Conservation (phyloP, 2,113 vertebrate species). For the Otis tarda region DNA sequence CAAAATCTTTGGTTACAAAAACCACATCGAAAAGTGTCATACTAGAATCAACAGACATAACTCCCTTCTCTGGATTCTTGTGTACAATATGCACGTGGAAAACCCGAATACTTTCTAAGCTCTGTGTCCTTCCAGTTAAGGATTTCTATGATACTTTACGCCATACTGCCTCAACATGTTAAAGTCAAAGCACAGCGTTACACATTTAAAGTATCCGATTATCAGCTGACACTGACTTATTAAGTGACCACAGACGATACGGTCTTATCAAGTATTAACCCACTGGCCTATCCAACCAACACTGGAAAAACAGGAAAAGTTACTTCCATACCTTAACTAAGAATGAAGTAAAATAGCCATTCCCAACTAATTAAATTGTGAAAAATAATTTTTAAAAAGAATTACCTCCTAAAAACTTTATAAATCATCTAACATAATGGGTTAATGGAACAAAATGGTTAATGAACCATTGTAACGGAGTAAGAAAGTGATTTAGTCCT, state of each 20-base stretch:
- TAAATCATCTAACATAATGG: neutral
- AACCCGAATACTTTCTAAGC: neutral
- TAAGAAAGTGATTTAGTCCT: neutral
- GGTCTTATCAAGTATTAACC: neutral
- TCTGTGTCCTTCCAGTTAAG: neutral
- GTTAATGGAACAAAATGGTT: neutral
- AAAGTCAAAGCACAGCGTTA: neutral
- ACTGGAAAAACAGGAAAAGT: neutral
- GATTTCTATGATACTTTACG: neutral
- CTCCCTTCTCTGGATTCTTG: neutral
- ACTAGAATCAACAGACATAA: neutral
- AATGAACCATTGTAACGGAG: neutral
- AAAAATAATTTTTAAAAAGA: neutral
- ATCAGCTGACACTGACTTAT: neutral
- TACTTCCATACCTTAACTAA: neutral
- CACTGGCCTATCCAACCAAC: neutral
- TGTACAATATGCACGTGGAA: neutral
- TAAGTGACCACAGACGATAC: neutral
- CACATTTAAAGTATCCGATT: neutral
- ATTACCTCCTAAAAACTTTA: neutral
- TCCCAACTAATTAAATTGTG: neutral
- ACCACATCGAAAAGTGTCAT: neutral
- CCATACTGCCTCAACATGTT: neutral
- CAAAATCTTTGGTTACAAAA: neutral
- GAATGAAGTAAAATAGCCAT: neutral